Percentiles rank a stretch among this genome's conserved stretches.
These are phyloP conservation scores for Ctenomys sociabilis DNA, from an alignment of 2,113 vertebrate species.

Conservation along the genomic window DNA sequence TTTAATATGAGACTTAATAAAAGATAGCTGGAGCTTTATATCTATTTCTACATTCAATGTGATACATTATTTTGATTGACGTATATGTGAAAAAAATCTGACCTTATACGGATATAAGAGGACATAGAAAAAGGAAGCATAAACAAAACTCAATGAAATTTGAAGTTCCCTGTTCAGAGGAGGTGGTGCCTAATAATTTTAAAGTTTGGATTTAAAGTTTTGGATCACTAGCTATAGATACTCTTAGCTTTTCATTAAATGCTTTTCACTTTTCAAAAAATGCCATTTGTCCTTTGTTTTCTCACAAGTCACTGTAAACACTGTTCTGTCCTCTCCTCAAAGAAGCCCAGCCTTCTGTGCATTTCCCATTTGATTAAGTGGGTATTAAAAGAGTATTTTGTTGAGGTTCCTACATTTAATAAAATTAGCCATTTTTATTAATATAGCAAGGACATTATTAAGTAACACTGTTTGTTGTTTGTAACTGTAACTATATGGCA, in stretches of 20 bases:
- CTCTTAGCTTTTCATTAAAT: background rate
- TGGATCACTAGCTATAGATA: background rate
- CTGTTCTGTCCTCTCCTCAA: background rate
- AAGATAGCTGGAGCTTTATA: background rate
- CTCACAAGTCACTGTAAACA: background rate
- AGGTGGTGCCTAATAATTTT: too few relatives aligned
- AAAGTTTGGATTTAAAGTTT: constrained; percentile 17
- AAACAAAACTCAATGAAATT: background rate
- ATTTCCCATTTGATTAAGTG: background rate
- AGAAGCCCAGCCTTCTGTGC: background rate
- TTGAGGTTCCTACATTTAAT: background rate
- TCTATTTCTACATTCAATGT: background rate
- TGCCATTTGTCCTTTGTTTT: background rate
- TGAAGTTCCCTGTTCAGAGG: background rate
- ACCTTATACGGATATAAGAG: background rate
- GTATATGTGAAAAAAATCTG: background rate
- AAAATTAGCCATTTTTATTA: background rate
- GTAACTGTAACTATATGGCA: background rate
- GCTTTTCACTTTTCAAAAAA: background rate
- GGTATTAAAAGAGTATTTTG: background rate
- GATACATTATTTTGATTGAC: background rate
- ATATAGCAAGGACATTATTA: background rate
- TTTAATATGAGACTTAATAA: constrained; percentile 13
- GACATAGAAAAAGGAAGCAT: background rate
- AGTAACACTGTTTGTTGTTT: background rate